Base-by-base conservation (phyloP, 92 coral and sea anemone genomes). In the Blastomussa wellsi region DNA sequence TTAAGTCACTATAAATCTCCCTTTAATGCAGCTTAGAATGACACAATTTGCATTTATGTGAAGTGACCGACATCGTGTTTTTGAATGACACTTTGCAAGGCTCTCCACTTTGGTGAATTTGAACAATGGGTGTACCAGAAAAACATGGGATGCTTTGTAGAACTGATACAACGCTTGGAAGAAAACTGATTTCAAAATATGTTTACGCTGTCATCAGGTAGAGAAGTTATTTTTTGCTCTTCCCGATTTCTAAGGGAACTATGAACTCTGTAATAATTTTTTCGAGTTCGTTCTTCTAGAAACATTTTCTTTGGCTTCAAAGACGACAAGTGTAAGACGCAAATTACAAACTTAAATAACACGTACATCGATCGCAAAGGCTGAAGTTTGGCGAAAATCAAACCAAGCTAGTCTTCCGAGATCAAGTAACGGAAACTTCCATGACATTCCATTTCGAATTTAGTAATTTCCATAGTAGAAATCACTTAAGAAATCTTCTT, bases 171-270 rank as follows among this genome's bases (percentile, higher is more conserved):
- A 35, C 44, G 13, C 49, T 31, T 53, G 41, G 52, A 28, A 71
- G 26, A 38, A 70, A 24, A 82, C 78, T 72, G 78, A 17, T 71
- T 82, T 82, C 86, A 71, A 82, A 69, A 51, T 37, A 70, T 33
- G 26, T 48, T 33, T 4, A 52, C 48, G 70, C 70, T 49, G 2
- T 22, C 12, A 65, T 28, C 13, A 14, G 3, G 28, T 3, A 24
- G 74, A 69, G 16, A 4, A 69, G 44, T 13, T 35, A 37, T 31
- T 69, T 37, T 35, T 1, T 62, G 16, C 68, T 62, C 2, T 62
- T 26, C 33, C 33, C 7, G 10, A 62, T 51, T 12, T 12, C 68
- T 35, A 62, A 8, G 0, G 2, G 68, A 26, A 26, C 16, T 12
- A 2, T 26, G 13, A 62, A 62, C 35, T 62, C 29, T 10, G 32